Base-by-base conservation (phyloP, 64 coral and sea anemone species). In the Dendronephthya gigantea region DNA sequence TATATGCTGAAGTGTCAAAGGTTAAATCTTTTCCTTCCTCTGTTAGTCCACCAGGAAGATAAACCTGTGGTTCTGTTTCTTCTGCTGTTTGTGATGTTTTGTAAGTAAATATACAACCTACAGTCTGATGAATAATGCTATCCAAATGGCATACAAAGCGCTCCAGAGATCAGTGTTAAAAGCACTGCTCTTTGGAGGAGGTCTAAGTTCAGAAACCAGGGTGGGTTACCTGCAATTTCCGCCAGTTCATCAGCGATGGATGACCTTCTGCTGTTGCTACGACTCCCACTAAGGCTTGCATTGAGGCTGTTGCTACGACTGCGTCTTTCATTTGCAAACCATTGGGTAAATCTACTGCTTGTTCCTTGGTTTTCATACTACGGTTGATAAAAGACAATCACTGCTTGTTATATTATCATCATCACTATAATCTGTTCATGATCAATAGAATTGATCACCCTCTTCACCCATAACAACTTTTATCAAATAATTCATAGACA, bases 1-100 rank as follows among this genome's bases (percentile, higher is more conserved):
- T 87, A 83, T 97, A 97, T 13, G 94, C 94, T 22, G 88, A 90
- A 69, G 87, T 93, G 82, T 97, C 94, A 87, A 85, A 97, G 27
- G 94, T 97, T 48, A 97, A 33, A 30, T 97, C 91, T 45, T 97
- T 91, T 28, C 85, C 94, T 55, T 93, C 86, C 38, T 97, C 89
- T 39, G 93, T 89, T 41, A 83, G 34, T 84, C 88, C 94, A 31
- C 94, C 94, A 39, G 91, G 91, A 58, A 97, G 86, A 91, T 91
- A 97, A 19, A 96, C 89, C 94, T 96, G 11, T 36, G 16, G 14
- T 23, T n/a, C 50, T 22, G 13, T 12, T 22, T 12, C 13, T 52
- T 52, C 50, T 52, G 50, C 23, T 72, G 68, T 9, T 65, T 85
- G 65, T 29, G 58, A 45, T 2, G 82, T 82, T 82, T 90, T n/a